A percentile compares a stretch with the other conserved stretches of the same genome.
Evolutionary conservation across 2,113 vertebrate genomes (phyloP).

Genomic region (Hippoglossus stenolepis): DNA sequence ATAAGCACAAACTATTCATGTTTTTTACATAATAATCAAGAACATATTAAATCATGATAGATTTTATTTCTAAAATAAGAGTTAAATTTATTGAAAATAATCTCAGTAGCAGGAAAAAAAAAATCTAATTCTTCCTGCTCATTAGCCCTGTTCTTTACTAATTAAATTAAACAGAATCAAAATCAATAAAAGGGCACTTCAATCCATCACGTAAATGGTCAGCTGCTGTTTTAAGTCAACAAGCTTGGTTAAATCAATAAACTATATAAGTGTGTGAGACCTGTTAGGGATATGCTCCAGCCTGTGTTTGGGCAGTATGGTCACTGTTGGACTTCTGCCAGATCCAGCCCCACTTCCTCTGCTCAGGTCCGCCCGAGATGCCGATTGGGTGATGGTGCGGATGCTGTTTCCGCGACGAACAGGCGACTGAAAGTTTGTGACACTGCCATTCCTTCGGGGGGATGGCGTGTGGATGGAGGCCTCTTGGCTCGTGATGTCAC

Average conservation of each 20-base stretch:
- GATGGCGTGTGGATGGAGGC: conserved; percentile 79
- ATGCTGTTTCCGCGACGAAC: conserved; percentile 80
- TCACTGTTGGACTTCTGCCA: conserved; percentile 71
- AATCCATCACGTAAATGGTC: too few relatives aligned
- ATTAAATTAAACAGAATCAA: background rate
- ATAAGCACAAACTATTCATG: background rate
- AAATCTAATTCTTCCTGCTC: background rate
- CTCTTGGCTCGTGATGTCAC: conserved; percentile 83
- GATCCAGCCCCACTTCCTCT: conserved; percentile 52
- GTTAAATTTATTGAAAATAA: too few relatives aligned
- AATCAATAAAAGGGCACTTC: background rate
- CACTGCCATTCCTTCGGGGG: conserved; percentile 83
- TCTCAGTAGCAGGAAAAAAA: too few relatives aligned
- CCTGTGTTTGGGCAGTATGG: conserved; percentile 76
- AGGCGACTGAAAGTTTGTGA: conserved; percentile 83
- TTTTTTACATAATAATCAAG: background rate
- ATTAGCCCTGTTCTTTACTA: background rate
- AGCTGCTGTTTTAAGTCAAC: background rate
- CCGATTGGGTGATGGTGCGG: conserved; percentile 85
- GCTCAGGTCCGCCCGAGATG: conserved; percentile 74
- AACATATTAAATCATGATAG: background rate
- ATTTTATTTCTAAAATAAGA: too few relatives aligned
- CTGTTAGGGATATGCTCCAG: conserved; percentile 79
- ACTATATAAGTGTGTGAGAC: conserved; percentile 63
- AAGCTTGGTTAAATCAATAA: background rate